Conservation (phyloP, 1,140 invertebrate genomes). For the Drosophila truncata region DNA sequence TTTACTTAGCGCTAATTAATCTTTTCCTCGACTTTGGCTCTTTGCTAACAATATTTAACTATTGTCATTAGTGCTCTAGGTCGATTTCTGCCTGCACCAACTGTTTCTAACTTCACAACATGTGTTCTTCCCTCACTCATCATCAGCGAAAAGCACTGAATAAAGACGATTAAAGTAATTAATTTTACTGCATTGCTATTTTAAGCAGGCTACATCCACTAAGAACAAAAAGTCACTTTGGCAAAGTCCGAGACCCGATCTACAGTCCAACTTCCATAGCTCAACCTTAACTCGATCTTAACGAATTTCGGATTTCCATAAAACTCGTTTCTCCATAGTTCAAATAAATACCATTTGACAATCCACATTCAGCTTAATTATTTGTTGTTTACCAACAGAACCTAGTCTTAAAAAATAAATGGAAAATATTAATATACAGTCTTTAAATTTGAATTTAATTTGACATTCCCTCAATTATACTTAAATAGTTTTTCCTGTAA, state of each 20-base stretch:
- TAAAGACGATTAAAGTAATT: slow-evolving; percentile 31
- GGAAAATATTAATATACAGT: neutral
- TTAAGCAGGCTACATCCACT: slow-evolving; percentile 22
- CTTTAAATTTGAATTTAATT: neutral
- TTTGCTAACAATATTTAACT: neutral
- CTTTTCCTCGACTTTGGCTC: slow-evolving; percentile 9
- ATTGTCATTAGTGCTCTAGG: slow-evolving; percentile 9
- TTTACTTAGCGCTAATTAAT: slow-evolving; percentile 39
- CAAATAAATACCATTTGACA: neutral
- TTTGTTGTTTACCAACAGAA: neutral
- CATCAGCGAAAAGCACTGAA: neutral
- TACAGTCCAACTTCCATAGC: slow-evolving; percentile 30
- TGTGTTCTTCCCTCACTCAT: slow-evolving; percentile 13
- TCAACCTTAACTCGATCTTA: neutral
- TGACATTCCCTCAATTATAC: neutral
- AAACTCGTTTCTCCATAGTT: slow-evolving; percentile 4
- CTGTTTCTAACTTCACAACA: slow-evolving; percentile 25
- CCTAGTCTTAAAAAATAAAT: neutral
- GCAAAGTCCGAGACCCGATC: slow-evolving; percentile 9
- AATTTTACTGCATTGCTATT: slow-evolving; percentile 23
- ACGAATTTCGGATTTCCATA: neutral
- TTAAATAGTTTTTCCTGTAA: neutral
- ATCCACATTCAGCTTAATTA: neutral
- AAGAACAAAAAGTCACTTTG: slow-evolving; percentile 17
- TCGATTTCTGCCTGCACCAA: slow-evolving; percentile 12